Evolutionary conservation across 2,888 invertebrate species (phyloP).

Genomic region (Thereva unica): DNA sequence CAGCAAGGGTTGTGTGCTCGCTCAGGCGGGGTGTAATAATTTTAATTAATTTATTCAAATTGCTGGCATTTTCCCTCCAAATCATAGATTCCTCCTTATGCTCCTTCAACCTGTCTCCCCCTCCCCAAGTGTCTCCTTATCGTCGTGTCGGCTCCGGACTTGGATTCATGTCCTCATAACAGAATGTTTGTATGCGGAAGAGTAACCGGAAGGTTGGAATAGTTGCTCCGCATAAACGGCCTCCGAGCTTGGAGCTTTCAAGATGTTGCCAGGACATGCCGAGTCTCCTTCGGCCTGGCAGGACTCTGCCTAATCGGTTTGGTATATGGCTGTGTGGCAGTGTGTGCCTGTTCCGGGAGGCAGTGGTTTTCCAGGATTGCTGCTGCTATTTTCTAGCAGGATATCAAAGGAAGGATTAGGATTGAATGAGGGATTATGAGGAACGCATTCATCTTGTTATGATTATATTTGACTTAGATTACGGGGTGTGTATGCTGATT

Average conservation of each 20-base stretch:
- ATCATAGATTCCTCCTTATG: constrained; percentile 34
- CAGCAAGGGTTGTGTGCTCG: no score
- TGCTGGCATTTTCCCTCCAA: constrained; percentile 22
- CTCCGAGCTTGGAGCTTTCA: not conserved
- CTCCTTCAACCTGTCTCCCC: not conserved
- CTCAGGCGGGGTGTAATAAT: constrained; percentile 29
- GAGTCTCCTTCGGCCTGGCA: not conserved
- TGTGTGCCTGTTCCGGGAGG: no score
- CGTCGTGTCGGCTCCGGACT: not conserved
- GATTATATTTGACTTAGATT: constrained; percentile 29
- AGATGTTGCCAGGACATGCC: not conserved
- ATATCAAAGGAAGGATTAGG: constrained; percentile 23
- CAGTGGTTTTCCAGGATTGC: no score
- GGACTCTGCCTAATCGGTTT: no score
- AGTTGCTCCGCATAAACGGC: not conserved
- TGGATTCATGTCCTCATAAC: no score
- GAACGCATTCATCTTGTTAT: constrained; percentile 31
- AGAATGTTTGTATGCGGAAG: not conserved
- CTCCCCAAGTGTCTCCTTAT: not conserved
- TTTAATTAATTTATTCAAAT: constrained; percentile 42
- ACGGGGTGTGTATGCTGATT: constrained; percentile 20
- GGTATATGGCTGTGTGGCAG: no score
- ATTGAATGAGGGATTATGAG: constrained; percentile 33
- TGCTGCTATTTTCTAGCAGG: not conserved
- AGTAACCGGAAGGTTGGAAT: not conserved